Base-by-base conservation (phyloP, 2,797 vertebrate genomes). In the Esox lucius region DNA sequence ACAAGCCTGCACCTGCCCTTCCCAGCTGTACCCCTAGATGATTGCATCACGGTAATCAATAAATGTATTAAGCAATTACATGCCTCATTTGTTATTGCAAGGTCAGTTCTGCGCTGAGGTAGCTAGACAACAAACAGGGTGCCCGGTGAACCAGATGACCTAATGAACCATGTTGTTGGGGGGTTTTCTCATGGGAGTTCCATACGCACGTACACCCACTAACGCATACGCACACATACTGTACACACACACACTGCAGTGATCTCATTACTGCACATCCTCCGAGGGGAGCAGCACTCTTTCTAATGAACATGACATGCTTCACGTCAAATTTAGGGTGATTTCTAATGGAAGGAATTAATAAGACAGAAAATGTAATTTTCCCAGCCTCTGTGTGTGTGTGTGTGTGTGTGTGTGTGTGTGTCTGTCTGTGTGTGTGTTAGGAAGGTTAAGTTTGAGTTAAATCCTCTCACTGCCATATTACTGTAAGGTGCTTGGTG, bases 161-260 rank as follows among this genome's bases (percentile, higher is more conserved):
- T 83, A 82, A 87, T 82, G 76, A 66, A 83, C 86, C 74, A 78
- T 84, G 68, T 68, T 80, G 81, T 72, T 84, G 73, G 70, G 64
- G 59, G 78, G n/a, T 15, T 79, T 81, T 80, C 77, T 64, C 76
- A 39, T 79, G 74, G 76, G 59, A 73, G 49, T 48, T 39, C 64
- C 28, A 59, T 56, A 5, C 53, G 17, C 56, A 24, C 22, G 11
- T 24, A 4, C 22, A 12, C 19, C 9, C 5, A 6, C 56, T 8
- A 17, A 61, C 2, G 7, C 53, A 3, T 53, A 59, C 56, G 59
- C 56, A 24, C 56, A 24, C 56, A 24, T 15, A 59, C 5, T 4
- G 1, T 22, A 22, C 53, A 1, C 53, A 24, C 53, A 24, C 24
- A 3, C 56, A 24, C 56, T 24, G 59, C 65, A 22, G 42, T 31